These are phyloP conservation scores for Metellina segmentata DNA, from an alignment of 2,888 invertebrate genomes.

Conservation along the genomic window DNA sequence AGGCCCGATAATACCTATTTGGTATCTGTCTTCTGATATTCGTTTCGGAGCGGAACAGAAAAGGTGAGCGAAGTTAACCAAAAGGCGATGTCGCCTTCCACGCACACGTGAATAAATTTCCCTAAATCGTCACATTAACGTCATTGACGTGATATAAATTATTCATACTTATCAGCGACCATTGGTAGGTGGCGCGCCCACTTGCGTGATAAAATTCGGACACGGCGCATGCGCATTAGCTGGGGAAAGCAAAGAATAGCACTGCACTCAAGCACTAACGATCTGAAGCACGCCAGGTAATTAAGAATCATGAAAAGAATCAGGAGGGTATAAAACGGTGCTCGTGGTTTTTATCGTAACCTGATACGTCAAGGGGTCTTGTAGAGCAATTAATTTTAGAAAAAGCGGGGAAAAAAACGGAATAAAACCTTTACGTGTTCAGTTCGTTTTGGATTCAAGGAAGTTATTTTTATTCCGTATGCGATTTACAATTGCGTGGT, in stretches of 20 bases:
- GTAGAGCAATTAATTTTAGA: not conserved
- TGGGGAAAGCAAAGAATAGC: constrained; percentile 5
- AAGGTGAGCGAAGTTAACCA: too few relatives aligned
- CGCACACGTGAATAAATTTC: constrained; percentile 59
- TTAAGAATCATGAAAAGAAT: constrained; percentile 44
- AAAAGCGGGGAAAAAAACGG: not conserved
- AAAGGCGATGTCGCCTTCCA: not conserved
- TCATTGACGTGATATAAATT: constrained; percentile 60
- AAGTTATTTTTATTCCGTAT: not conserved
- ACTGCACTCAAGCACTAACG: constrained; percentile 20
- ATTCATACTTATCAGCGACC: constrained; percentile 56
- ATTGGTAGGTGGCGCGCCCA: constrained; percentile 43
- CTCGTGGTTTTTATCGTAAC: not conserved
- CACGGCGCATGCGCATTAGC: constrained; percentile 24
- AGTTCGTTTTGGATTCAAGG: not conserved
- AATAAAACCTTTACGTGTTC: not conserved
- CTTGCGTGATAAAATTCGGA: constrained; percentile 40
- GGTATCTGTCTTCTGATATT: too few relatives aligned
- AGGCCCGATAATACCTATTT: too few relatives aligned
- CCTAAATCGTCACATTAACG: constrained; percentile 66
- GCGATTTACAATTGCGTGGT: not conserved
- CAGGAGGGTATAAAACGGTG: not conserved
- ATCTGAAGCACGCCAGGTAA: constrained; percentile 51
- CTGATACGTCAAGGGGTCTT: not conserved
- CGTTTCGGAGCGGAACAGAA: too few relatives aligned